Percentiles rank a stretch among this genome's conserved stretches.
Conservation (phyloP, 1,140 invertebrate genomes). For the Colletes gigas region DNA sequence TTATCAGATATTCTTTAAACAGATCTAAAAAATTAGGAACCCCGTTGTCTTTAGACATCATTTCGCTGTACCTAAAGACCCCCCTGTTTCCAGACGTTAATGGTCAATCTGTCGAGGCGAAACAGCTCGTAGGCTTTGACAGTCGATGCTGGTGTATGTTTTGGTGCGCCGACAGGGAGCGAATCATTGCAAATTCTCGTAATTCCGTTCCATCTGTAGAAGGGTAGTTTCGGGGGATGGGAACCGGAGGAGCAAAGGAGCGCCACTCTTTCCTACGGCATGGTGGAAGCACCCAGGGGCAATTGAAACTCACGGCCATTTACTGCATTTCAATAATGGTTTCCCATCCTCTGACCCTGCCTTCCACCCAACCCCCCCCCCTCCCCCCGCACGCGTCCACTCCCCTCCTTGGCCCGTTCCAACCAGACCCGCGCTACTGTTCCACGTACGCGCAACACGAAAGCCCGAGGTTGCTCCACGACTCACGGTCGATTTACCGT, state of each 20-base stretch:
- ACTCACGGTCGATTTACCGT: conserved; percentile 65
- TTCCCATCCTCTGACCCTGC: conserved; percentile 46
- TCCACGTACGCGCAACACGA: conserved; percentile 59
- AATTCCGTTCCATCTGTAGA: conserved; percentile 58
- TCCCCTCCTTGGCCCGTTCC: background rate
- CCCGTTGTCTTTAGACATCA: no score
- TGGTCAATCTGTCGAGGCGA: background rate
- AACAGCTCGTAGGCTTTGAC: conserved; percentile 30
- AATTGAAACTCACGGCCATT: conserved; percentile 70
- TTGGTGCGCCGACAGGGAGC: conserved; percentile 51
- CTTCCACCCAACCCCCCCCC: no score
- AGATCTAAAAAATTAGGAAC: no score
- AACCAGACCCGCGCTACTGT: conserved; percentile 7
- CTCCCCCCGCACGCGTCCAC: background rate
- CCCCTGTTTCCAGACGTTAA: background rate
- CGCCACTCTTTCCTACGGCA: conserved; percentile 62
- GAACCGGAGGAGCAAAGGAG: background rate
- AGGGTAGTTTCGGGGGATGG: conserved; percentile 27
- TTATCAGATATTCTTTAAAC: no score
- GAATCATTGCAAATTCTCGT: conserved; percentile 65
- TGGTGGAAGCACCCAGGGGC: conserved; percentile 64
- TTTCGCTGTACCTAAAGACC: no score
- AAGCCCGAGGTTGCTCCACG: conserved; percentile 37
- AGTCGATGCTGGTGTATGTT: conserved; percentile 32
- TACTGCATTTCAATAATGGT: conserved; percentile 70